Evolutionary conservation across 2,888 invertebrate genomes (phyloP), one percentile per base, ranked within the genome.

Genomic region (Zaprionus bogoriensis): DNA sequence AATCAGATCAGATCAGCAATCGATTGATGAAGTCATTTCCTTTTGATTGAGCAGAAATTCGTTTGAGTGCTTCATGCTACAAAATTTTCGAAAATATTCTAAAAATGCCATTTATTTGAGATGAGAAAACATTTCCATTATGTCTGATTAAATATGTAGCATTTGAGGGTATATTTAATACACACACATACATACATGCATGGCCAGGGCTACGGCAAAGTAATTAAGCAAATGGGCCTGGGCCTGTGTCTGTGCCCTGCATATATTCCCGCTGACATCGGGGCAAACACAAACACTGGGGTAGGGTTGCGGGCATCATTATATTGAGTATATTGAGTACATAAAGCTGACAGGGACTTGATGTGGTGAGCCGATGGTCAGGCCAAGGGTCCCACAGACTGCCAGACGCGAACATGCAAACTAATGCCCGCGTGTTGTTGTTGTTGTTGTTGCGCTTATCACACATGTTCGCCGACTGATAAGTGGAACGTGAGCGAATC

Each of bases 401-500:
- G 4, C n/a, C n/a, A n/a, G 30, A 17, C 25, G 25, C 9, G 14
- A 57, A 36, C 50, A 39, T 12, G 32, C 22, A 54, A 42, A 57
- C 53, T 39, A 61, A 70, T 50, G 60, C 66, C 32, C 22, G 22
- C 46, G 25, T 51, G 41, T 50, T 69, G 58, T 55, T 42, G 28
- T 44, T 51, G 41, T 50, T 69, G 58, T 55, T 42, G 28, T 44
- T 32, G 39, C 12, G 66, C 67, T 77, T 77, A 77, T 77, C 81
- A 62, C 41, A 46, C 67, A 53, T 79, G 74, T 54, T 46, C 36
- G 5, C 22, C 1, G 9, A 25, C 64, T 55, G 74, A 69, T 55
- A 51, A 63, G 58, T 4, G n/a, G 20, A 45, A 47, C 51, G 73
- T 54, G 73, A 48, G 14, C 22, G 44, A 72, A 70, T 67, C 67